Conservation (phyloP, 2,797 vertebrate genomes). For the Hemibagrus guttatus region DNA sequence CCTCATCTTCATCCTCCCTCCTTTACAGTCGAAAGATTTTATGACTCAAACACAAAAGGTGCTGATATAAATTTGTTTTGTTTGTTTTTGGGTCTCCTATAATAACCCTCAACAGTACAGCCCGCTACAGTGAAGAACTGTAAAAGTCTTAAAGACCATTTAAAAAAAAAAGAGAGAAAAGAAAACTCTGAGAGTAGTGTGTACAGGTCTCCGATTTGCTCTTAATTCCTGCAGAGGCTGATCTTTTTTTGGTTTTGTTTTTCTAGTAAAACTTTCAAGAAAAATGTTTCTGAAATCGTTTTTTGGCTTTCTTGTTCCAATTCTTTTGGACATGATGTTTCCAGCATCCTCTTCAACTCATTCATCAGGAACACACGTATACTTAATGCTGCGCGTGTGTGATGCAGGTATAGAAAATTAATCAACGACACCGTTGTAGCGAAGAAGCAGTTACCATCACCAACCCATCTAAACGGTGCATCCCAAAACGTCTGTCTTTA, state of each 20-base stretch:
- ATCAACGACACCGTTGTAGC: not conserved
- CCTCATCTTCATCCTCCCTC: slow-evolving; percentile 51
- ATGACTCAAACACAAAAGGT: slow-evolving; percentile 67
- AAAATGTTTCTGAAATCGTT: slow-evolving; percentile 51
- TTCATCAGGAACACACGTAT: not conserved
- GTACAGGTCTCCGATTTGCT: slow-evolving; percentile 62
- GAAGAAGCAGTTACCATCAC: not conserved
- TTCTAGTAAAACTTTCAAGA: slow-evolving; percentile 53
- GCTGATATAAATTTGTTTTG: slow-evolving; percentile 53
- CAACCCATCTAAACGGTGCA: not conserved
- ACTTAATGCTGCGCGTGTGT: not conserved
- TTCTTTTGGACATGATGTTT: not conserved
- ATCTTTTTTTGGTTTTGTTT: slow-evolving; percentile 52
- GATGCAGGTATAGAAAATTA: not conserved
- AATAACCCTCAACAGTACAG: slow-evolving; percentile 47
- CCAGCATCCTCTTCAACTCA: not conserved
- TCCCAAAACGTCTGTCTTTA: not conserved
- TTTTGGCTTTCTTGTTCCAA: not conserved
- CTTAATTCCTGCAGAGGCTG: slow-evolving; percentile 75
- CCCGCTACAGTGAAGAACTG: slow-evolving; percentile 42
- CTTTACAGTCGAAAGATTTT: slow-evolving; percentile 71
- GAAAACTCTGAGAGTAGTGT: slow-evolving; percentile 69
- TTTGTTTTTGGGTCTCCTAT: slow-evolving; percentile 63
- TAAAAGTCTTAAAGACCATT: slow-evolving; percentile 70
- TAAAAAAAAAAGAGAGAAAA: slow-evolving; percentile 71